A percentile compares a stretch with the other conserved stretches of the same genome.
Evolutionary conservation across 1,140 invertebrate species (phyloP).

Genomic region (Sycobia sp.): DNA sequence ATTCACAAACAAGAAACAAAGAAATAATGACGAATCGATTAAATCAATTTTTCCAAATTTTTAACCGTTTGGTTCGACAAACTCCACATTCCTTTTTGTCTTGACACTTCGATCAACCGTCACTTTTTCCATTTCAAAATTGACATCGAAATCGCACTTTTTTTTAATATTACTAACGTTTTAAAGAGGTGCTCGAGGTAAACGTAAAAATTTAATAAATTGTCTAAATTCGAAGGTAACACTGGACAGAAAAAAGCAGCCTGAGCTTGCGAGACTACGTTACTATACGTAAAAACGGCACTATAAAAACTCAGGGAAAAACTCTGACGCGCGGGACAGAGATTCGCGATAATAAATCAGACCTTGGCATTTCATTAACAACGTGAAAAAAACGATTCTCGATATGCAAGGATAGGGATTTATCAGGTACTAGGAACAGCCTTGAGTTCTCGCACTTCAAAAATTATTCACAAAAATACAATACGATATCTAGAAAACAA

Average conservation of each 20-base stretch:
- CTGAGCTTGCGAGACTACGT: conserved; percentile 23
- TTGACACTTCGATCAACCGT: conserved; percentile 8
- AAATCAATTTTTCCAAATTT: conserved; percentile 21
- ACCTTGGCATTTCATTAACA: neutral
- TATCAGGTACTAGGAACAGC: conserved; percentile 58
- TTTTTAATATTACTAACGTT: conserved; percentile 24
- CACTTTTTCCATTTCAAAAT: conserved; percentile 20
- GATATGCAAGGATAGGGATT: conserved; percentile 13
- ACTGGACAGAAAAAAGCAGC: conserved; percentile 38
- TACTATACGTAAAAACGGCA: conserved; percentile 8
- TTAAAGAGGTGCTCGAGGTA: conserved; percentile 24
- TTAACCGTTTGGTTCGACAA: conserved; percentile 25
- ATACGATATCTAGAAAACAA: conserved; percentile 16
- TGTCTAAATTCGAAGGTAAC: conserved; percentile 34
- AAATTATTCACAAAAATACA: conserved; percentile 6
- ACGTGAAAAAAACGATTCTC: conserved; percentile 13
- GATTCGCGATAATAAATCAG: neutral
- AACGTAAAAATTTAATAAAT: conserved; percentile 16
- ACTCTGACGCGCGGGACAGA: neutral
- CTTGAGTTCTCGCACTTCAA: conserved; percentile 33
- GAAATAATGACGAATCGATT: conserved; percentile 26
- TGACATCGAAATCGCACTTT: conserved; percentile 32
- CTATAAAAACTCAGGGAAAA: conserved; percentile 2
- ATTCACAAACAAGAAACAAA: neutral
- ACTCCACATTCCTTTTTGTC: conserved; percentile 19